Conservation (phyloP, 2,888 invertebrate species). For the Acrobasis consociella region DNA sequence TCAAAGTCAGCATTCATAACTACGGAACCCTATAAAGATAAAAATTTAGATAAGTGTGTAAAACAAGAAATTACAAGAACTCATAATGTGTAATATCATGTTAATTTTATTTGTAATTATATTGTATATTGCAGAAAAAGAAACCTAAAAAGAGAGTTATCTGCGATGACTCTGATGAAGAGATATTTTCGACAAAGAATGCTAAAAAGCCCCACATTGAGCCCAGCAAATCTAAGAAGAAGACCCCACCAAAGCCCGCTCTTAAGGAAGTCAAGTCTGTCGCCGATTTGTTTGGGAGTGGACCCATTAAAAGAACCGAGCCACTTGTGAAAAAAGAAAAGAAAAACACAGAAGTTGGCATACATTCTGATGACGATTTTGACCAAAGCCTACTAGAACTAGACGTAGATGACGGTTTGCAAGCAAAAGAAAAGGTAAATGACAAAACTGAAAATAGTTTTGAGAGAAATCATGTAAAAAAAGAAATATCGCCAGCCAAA, state of each 20-base stretch:
- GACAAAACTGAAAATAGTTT: slow-evolving; percentile 23
- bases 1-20: no score
- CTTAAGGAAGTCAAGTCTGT: slow-evolving; percentile 66
- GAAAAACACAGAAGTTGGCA: slow-evolving; percentile 74
- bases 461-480: slow-evolving; percentile 21
- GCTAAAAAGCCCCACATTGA: slow-evolving; percentile 39
- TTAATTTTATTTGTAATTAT: no score
- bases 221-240: slow-evolving; percentile 43
- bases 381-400: slow-evolving; percentile 85
- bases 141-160: slow-evolving; percentile 54
- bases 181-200: slow-evolving; percentile 47
- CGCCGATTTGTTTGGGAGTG: slow-evolving; percentile 84
- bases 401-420: slow-evolving; percentile 75
- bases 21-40: no score
- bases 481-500: slow-evolving; percentile 24
- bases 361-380: slow-evolving; percentile 87
- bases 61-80: no score
- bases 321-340: slow-evolving; percentile 68
- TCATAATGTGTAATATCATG: no score
- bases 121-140: slow-evolving; percentile 52
- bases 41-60: no score
- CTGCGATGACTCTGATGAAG: slow-evolving; percentile 69
- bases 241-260: slow-evolving; percentile 42
- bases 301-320: slow-evolving; percentile 83
- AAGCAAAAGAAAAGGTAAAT: slow-evolving; percentile 28